These are phyloP conservation scores for Bombylius discolor DNA, from an alignment of 2,888 invertebrate genomes.

Conservation along the genomic window DNA sequence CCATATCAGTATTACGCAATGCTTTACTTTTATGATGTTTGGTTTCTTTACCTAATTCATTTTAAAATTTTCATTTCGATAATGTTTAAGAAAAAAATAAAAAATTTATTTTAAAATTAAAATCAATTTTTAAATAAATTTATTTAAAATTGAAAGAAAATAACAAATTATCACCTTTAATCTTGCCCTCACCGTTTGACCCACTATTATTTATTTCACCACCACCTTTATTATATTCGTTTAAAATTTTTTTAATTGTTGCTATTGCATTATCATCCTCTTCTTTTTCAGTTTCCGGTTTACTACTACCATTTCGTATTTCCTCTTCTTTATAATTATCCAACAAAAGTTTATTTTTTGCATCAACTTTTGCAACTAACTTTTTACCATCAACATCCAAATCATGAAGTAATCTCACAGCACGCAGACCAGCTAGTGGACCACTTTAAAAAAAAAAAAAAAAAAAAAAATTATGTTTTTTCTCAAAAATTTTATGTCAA, in stretches of 20 bases:
- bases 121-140: background rate
- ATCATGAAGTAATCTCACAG: slow-evolving; percentile 84
- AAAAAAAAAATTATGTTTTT: background rate
- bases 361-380: slow-evolving; percentile 92
- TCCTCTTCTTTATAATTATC: slow-evolving; percentile 82
- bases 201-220: slow-evolving; percentile 48
- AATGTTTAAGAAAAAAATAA: background rate
- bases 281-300: slow-evolving; percentile 44
- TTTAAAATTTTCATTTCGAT: background rate
- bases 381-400: slow-evolving; percentile 85
- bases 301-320: slow-evolving; percentile 42
- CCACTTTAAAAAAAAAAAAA: slow-evolving; percentile 35
- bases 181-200: background rate
- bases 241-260: slow-evolving; percentile 64
- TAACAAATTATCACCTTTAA: background rate
- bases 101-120: background rate
- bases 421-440: slow-evolving; percentile 89
- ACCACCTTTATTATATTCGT: slow-evolving; percentile 52
- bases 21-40: slow-evolving; percentile 39
- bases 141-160: background rate
- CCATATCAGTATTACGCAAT: slow-evolving; percentile 76
- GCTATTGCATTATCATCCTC: slow-evolving; percentile 54
- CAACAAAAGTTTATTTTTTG: slow-evolving; percentile 87
- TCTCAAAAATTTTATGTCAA: background rate
- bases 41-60: slow-evolving; percentile 1